These are phyloP conservation scores for Epinephelus fuscoguttatus DNA, from an alignment of 2,113 vertebrate species.

Conservation along the genomic window DNA sequence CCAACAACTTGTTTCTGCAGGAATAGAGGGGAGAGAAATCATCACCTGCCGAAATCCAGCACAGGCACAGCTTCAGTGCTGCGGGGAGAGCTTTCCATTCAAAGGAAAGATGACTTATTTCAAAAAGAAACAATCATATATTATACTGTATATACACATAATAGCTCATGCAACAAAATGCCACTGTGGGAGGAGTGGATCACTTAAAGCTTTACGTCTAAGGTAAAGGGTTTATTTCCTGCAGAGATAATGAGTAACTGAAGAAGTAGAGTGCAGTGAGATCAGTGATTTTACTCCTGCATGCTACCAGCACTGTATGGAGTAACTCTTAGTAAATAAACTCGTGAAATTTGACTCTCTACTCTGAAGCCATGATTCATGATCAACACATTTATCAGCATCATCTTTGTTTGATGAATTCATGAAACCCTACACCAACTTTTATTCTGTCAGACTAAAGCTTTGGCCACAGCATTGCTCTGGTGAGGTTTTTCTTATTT, in stretches of 20 bases:
- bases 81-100: background rate
- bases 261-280: background rate
- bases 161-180: background rate
- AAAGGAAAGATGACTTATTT: slow-evolving; percentile 1
- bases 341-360: background rate
- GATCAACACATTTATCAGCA: background rate
- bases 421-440: background rate
- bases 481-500: slow-evolving; percentile 28
- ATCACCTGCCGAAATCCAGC: slow-evolving; percentile 66
- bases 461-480: background rate
- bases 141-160: background rate
- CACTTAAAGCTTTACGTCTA: background rate
- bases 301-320: too few species aligned
- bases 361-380: background rate
- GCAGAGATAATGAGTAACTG: background rate
- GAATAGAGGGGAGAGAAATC: slow-evolving; percentile 39
- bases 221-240: background rate
- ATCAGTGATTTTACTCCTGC: background rate
- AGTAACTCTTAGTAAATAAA: background rate
- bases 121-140: background rate
- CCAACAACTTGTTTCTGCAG: slow-evolving; percentile 60
- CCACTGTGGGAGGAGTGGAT: background rate
- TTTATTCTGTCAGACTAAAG: slow-evolving; percentile 11
- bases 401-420: slow-evolving; percentile 23
- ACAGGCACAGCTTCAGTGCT: background rate